Evolutionary conservation across 2,113 vertebrate genomes (phyloP).

Genomic region (Galbula dea): DNA sequence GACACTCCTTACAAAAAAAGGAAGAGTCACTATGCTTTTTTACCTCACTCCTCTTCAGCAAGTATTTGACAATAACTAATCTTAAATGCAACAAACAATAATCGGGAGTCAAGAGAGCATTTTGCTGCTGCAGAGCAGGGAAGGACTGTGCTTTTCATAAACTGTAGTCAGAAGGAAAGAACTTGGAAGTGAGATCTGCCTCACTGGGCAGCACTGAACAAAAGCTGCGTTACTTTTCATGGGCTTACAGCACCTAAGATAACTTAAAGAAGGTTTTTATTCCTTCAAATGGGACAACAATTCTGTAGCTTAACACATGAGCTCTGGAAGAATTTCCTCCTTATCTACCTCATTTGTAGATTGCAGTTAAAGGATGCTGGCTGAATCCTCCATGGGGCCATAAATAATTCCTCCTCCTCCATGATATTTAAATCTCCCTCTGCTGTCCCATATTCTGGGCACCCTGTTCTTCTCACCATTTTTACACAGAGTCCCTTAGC

Average conservation of each 20-base stretch:
- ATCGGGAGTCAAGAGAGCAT: neutral
- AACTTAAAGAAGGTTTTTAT: neutral
- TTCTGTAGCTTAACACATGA: neutral
- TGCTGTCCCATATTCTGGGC: neutral
- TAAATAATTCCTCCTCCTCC: neutral
- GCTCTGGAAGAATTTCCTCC: neutral
- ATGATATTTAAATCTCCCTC: neutral
- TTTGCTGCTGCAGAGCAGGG: fast-evolving
- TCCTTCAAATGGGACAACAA: neutral
- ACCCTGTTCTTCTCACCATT: neutral
- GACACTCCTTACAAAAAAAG: neutral
- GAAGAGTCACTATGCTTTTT: fast-evolving
- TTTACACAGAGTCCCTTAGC: neutral
- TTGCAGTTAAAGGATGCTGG: neutral
- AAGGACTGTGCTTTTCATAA: neutral
- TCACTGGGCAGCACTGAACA: neutral
- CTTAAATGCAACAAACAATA: neutral
- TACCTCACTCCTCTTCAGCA: neutral
- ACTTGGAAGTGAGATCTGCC: neutral
- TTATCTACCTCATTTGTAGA: neutral
- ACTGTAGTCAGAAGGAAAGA: neutral
- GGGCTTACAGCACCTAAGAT: neutral
- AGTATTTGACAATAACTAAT: neutral
- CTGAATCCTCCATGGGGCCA: neutral
- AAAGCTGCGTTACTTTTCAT: neutral